These are phyloP conservation scores for Bucorvus abyssinicus DNA, from an alignment of 2,797 vertebrate genomes.

Conservation along the genomic window DNA sequence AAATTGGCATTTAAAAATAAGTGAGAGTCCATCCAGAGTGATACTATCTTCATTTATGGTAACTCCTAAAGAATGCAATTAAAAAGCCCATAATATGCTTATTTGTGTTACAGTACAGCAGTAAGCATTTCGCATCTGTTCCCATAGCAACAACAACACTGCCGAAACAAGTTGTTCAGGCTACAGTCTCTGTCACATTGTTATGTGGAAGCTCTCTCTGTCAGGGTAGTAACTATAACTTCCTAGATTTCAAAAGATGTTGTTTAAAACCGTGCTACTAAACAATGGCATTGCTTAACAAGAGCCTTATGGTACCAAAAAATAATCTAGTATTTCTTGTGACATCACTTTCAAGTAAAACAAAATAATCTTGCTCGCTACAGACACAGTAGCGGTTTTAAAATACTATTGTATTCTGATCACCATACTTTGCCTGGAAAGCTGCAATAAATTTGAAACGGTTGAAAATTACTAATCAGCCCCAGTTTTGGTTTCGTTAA, in stretches of 20 bases:
- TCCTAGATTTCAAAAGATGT: constrained; percentile 29
- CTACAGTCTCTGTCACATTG: constrained; percentile 8
- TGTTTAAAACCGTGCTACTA: constrained; percentile 39
- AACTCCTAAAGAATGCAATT: constrained; percentile 32
- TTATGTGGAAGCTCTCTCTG: constrained; percentile 20
- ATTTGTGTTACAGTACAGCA: constrained; percentile 22
- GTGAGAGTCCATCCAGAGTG: background rate
- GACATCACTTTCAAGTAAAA: background rate
- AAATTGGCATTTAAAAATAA: background rate
- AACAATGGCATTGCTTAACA: constrained; percentile 21
- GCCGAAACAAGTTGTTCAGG: constrained; percentile 34
- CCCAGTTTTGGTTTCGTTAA: background rate
- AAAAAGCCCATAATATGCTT: background rate
- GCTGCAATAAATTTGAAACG: background rate
- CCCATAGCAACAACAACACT: constrained; percentile 55
- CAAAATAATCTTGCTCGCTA: background rate
- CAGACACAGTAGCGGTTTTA: background rate
- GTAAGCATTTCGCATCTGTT: constrained; percentile 33
- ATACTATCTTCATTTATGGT: background rate
- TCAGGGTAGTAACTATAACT: constrained; percentile 32
- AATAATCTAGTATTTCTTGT: background rate
- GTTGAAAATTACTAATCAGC: background rate
- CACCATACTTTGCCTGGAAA: background rate
- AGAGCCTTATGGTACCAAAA: constrained; percentile 4
- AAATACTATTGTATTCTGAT: background rate